Base-by-base conservation (phyloP, 2,797 vertebrate species). In the Nothura maculosa region DNA sequence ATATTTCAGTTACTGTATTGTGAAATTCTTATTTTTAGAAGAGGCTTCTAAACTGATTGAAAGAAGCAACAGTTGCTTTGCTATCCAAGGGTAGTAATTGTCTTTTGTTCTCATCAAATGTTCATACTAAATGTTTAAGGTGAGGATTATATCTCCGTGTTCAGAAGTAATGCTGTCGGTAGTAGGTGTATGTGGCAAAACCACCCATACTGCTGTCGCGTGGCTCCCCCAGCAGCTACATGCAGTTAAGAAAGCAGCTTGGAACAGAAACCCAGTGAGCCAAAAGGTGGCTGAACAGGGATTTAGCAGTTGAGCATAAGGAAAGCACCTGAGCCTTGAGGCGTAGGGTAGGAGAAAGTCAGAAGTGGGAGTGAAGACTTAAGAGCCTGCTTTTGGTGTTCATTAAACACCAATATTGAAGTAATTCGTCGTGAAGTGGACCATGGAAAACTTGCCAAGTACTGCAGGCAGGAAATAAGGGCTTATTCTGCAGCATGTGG, bases 401-500 rank as follows among this genome's bases (percentile, higher is more conserved):
- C 10, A 57, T 36, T 75, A 66, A 63, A 34, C 11, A 43, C 34
- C 1, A 2, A 3, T 74, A 21, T 64, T 25, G 5, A 55, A 3
- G 10, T 57, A 66, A 45, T 21, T 66, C 20, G 10, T 14, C 38
- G 17, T n/a, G 43, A 28, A 61, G 25, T 50, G 43, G 17, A 16
- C 48, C 34, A 5, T 10, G 58, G 63, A 36, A 61, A 70, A 55
- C 9, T 67, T 27, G 21, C 38, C n/a, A 32, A 11, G 18, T 67
- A 16, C 32, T 81, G n/a, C 67, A 64, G 30, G 45, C 73, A 42
- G 67, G 68, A 77, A 73, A 66, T 36, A 43, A 38, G 16, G 17
- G 48, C 3, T 18, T 43, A 32, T 27, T 22, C 57, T 20, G 61
- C 52, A 50, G 36, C 0, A 27, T 66, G 0, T 45, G 17, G n/a